Evolutionary conservation across 92 coral and sea anemone species (phyloP), one percentile per base, ranked within the genome.

Genomic region (Heliopora coerulea): DNA sequence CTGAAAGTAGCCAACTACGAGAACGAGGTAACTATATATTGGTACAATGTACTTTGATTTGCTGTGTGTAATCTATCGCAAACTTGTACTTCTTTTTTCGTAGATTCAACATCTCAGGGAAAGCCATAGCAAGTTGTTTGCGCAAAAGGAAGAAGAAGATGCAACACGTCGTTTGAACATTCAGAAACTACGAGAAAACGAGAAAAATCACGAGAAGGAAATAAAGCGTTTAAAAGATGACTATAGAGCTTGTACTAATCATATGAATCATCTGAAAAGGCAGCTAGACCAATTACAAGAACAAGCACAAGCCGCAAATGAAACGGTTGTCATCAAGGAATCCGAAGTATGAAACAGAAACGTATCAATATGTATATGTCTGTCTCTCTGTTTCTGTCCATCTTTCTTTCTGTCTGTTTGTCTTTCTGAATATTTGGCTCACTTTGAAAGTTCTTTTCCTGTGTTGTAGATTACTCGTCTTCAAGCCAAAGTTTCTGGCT

Each of bases 401-500:
- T 8, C 52, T 46, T 10, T 46, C 52, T 46, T 46, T n/a, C n/a
- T n/a, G n/a, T n/a, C 14, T 35, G 72, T 64, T 34, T 23, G 15
- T 26, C 27, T 64, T 8, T 42, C 72, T 35, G 24, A 32, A 17
- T 64, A 20, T 41, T 7, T 3, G 57, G 24, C 27, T 42, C 20
- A 48, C 35, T 27, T 57, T 31, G 48, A 39, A 49, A 17, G 25
- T 49, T 69, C 24, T 37, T 48, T 49, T 54, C 33, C 28, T 69
- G 57, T 59, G 46, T 41, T 50, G 24, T 66, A 95, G 99, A 83
- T 95, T 13, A 89, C 99, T 11, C 80, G 99, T 37, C 80, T 95
- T 23, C 96, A 90, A 79, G 99, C 99, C 31, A 89, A 91, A 75
- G 81, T 95, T 25, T 95, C 99, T 4, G 99, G 99, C 9, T 95